phyloP scores from a whole-genome alignment of 1,140 invertebrate species.

The Adelges cooleyi region DNA sequence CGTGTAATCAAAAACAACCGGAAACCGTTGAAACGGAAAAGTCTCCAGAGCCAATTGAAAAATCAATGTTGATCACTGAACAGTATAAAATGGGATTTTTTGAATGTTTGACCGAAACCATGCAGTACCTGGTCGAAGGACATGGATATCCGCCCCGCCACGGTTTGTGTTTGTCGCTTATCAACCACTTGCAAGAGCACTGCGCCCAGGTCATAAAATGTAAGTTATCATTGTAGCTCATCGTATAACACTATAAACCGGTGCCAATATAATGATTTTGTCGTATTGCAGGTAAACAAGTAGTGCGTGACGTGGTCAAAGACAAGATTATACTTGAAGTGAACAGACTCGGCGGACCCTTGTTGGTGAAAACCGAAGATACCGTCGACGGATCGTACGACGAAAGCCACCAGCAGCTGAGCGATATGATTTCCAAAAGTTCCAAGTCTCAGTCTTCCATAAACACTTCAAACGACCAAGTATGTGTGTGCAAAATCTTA shows the following conservation, averaged over 20 bases:
- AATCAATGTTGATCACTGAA: slow-evolving; percentile 39
- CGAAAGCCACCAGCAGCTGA: neutral
- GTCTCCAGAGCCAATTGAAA: neutral
- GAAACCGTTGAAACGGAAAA: neutral
- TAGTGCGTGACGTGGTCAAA: neutral
- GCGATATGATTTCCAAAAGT: neutral
- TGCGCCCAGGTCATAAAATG: slow-evolving; percentile 53
- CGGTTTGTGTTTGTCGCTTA: slow-evolving; percentile 64
- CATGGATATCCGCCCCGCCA: slow-evolving; percentile 68
- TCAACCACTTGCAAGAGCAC: slow-evolving; percentile 72
- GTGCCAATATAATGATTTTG: too few relatives aligned
- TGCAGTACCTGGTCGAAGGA: slow-evolving; percentile 77
- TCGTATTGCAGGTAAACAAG: slow-evolving; percentile 9
- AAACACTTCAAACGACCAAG: slow-evolving; percentile 14
- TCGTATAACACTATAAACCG: too few relatives aligned
- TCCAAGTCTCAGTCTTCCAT: neutral
- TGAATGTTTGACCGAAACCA: slow-evolving; percentile 78
- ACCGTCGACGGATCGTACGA: neutral
- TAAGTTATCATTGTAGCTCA: slow-evolving; percentile 36
- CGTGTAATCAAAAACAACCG: neutral
- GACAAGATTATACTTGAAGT: neutral
- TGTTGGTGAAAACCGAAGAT: neutral
- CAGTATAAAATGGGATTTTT: slow-evolving; percentile 70
- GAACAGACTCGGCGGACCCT: neutral
- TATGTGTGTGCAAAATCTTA: too few relatives aligned